Base-by-base conservation (phyloP, 2,113 vertebrate species). In the Rhineura floridana region DNA sequence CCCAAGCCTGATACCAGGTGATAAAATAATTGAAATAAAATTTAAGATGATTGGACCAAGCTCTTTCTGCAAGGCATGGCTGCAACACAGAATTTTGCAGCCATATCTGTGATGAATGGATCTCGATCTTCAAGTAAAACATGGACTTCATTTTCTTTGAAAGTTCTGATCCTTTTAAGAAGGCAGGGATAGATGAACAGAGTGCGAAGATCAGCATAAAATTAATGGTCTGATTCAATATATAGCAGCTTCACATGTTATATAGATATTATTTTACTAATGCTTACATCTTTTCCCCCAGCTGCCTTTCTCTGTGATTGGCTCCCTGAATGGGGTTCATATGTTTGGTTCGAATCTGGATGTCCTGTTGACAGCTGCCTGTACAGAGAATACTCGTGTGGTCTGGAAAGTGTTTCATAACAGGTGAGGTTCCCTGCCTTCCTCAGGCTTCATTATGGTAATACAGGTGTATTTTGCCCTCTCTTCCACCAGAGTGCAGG, bases 271-370 rank as follows among this genome's bases (percentile, higher is more conserved):
- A n/a, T n/a, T n/a, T 30, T 59, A 59, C 42, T 65, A 25, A 65
- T 36, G 28, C 17, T 36, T 15, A n/a, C 21, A 13, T n/a, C 55
- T 44, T 33, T 28, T 81, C 4, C 44, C n/a, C 10, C 86, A 97
- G 95, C 97, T 99, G 23, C 97, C 98, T 1, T 99, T 99, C 94
- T 98, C 98, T 4, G 94, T 99, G 90, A 98, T 98, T 76, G 98
- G 98, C 67, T 98, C 98, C 13, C 94, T 99, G 82, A 98, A 98
- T 44, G 98, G 98, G 2, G 98, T 98, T 13, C 98, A 99, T 94
- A 98, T 98, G 98, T 99, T 99, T 39, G 98, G 97, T 7, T 97
- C 95, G 17, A 98, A 98, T 46, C 97, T 98, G 85, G 97, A 96
- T 23, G 97, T 96, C 1, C 89, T 93, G 33, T 89, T 98, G 91